Conservation (phyloP, 2,888 invertebrate genomes). For the Leistus spinibarbis region DNA sequence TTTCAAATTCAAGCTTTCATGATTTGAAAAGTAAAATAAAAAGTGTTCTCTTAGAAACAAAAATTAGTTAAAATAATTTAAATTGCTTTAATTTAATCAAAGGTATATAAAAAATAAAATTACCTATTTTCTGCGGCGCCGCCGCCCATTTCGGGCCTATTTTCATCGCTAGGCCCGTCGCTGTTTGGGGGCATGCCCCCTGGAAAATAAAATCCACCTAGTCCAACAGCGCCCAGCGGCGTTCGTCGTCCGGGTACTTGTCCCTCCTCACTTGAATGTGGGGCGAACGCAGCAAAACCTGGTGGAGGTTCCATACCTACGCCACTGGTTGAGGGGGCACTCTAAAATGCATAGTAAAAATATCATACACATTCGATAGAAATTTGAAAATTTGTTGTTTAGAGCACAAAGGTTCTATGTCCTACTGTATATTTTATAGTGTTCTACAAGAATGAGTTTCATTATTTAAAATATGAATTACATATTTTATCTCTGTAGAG, state of each 20-base stretch:
- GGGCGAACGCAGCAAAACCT: conserved; percentile 56
- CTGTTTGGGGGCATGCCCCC: conserved; percentile 57
- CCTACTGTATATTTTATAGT: too few species aligned
- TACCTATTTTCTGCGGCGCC: conserved; percentile 46
- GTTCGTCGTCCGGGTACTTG: conserved; percentile 71
- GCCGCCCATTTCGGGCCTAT: conserved; percentile 73
- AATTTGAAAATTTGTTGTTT: too few species aligned
- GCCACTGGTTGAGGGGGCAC: conserved; percentile 45
- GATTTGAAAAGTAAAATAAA: too few species aligned
- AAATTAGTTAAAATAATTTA: neutral
- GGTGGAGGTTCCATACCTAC: conserved; percentile 49
- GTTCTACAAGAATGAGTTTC: too few species aligned
- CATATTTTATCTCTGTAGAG: too few species aligned
- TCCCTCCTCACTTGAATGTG: conserved; percentile 58
- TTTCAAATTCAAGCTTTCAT: too few species aligned
- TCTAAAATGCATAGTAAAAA: conserved; percentile 40
- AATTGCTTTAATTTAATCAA: neutral
- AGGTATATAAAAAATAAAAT: neutral
- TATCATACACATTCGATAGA: too few species aligned
- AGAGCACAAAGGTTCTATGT: too few species aligned
- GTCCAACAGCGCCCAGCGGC: conserved; percentile 81
- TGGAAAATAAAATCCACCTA: conserved; percentile 88
- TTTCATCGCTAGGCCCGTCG: conserved; percentile 72
- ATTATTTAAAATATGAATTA: too few species aligned
- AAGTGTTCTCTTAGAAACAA: too few species aligned